A percentile compares a stretch with the other conserved stretches of the same genome.
phyloP scores from a whole-genome alignment of 2,797 vertebrate genomes.

The Enteromius unitaeniatus region DNA sequence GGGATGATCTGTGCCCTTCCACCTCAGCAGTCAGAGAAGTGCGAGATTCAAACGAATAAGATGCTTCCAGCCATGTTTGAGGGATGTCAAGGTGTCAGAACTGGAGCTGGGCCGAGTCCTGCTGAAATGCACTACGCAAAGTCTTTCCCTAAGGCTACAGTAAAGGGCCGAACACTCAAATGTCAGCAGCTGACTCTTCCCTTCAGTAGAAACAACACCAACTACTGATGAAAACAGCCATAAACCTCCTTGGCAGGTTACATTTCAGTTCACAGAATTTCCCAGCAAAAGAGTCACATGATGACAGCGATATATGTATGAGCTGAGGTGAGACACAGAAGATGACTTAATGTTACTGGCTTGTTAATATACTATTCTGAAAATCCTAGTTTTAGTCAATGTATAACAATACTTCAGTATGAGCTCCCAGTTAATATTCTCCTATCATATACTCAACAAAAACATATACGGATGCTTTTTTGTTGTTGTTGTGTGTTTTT shows the following conservation, averaged over 20 bases:
- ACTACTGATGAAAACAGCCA: conserved; percentile 49
- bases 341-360: conserved; percentile 1
- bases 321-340: conserved; percentile 4
- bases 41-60: conserved; percentile 52
- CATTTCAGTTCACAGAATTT: conserved; percentile 30
- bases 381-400: neutral
- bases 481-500: no score
- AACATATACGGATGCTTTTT: no score
- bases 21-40: conserved; percentile 43
- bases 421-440: neutral
- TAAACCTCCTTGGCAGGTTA: conserved; percentile 44
- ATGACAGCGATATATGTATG: conserved; percentile 29
- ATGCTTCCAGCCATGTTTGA: conserved; percentile 53
- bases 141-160: conserved; percentile 45
- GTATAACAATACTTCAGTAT: neutral
- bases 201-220: conserved; percentile 46
- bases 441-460: neutral
- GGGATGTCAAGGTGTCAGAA: conserved; percentile 56
- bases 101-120: conserved; percentile 28
- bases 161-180: conserved; percentile 40
- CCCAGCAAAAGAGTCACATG: conserved; percentile 13
- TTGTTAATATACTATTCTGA: neutral
- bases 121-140: conserved; percentile 44
- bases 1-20: conserved; percentile 51
- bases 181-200: conserved; percentile 50